These are phyloP conservation scores for Thinocorus orbignyianus DNA, from an alignment of 2,113 vertebrate genomes.

Conservation along the genomic window DNA sequence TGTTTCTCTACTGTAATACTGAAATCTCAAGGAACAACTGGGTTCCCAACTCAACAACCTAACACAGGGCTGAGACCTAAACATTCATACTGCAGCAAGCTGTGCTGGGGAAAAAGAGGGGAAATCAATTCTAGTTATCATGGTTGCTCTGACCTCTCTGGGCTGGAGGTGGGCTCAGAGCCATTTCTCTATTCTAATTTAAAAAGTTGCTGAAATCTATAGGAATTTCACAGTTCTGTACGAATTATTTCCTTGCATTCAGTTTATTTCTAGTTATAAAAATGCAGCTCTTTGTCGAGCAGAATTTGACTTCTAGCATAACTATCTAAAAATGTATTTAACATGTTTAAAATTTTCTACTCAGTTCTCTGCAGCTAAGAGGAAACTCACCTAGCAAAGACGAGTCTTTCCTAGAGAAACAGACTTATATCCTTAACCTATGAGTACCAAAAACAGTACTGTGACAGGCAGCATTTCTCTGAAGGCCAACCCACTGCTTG, in stretches of 20 bases:
- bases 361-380: not conserved
- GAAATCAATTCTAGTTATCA: not conserved
- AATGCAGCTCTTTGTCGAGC: not conserved
- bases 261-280: not conserved
- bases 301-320: not conserved
- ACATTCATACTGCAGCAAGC: not conserved
- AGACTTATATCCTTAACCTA: not conserved
- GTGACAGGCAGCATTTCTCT: not conserved
- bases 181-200: not conserved
- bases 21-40: rapidly evolving
- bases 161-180: not conserved
- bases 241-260: not conserved
- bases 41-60: not conserved
- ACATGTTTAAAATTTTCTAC: not conserved
- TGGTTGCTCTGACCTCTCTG: not conserved
- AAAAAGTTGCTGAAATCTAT: not conserved
- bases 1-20: not conserved
- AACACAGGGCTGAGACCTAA: not conserved
- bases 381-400: not conserved
- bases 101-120: not conserved
- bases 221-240: not conserved
- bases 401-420: not conserved
- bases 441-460: not conserved
- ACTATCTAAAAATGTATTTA: not conserved
- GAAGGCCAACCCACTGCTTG: not conserved